These are phyloP conservation scores for Anhinga rufa DNA, from an alignment of 2,113 vertebrate species.

Conservation along the genomic window DNA sequence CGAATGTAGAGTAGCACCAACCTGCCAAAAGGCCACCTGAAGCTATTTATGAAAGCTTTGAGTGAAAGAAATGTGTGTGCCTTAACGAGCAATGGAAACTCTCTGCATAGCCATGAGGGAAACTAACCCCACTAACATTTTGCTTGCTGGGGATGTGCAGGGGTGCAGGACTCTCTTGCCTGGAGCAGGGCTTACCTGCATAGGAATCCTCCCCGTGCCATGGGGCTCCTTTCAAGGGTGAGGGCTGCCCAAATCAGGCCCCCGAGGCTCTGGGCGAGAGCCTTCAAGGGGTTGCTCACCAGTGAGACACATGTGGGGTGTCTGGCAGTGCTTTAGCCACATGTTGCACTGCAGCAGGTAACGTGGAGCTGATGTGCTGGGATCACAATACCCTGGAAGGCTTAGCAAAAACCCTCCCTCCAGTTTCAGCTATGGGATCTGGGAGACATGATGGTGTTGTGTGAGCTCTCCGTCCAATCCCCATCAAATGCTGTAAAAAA, in stretches of 20 bases:
- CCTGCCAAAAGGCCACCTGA: background rate
- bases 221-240: background rate
- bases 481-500: background rate
- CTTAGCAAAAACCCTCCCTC: background rate
- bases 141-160: background rate
- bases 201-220: background rate
- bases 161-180: background rate
- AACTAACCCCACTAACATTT: background rate
- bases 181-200: background rate
- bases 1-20: background rate
- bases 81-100: background rate
- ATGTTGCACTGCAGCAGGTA: background rate
- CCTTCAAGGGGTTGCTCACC: background rate
- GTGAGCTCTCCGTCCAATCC: background rate
- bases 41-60: background rate
- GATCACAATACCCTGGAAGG: background rate
- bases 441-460: background rate
- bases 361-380: rapidly evolving
- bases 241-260: rapidly evolving
- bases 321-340: background rate
- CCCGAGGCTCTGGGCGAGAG: background rate
- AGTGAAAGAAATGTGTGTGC: background rate
- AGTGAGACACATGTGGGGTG: rapidly evolving
- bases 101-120: rapidly evolving
- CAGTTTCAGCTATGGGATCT: background rate